Evolutionary conservation across 2,888 invertebrate species (phyloP), one percentile per base, ranked within the genome.

Genomic region (Sialis fuliginosa): DNA sequence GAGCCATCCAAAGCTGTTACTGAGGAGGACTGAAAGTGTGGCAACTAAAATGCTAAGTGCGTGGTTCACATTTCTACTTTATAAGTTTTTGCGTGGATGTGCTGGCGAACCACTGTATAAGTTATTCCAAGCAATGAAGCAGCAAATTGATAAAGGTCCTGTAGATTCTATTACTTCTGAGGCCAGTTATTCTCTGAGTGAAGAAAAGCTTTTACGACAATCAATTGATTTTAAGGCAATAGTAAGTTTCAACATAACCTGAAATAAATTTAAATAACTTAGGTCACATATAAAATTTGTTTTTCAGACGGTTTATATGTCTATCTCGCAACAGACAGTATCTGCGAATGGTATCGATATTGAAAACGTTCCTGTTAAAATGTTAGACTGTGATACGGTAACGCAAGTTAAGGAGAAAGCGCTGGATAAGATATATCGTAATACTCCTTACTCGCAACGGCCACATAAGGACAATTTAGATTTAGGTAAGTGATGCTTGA

Each of bases 1-100:
- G 64, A 91, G 88, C 61, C 93, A 96, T 68, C 95, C 95, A 1
- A 96, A 95, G 63, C 69, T 96, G 51, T 71, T 96, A 55, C 71
- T 96, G 37, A 74, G 96, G 58, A 79, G 92, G 55, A 97, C 96
- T 35, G 98, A 98, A 67, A 96, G 96, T 64, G 96, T 98, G 6
- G 98, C 97, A 22, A 98, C 98, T 64, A 95, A 98, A 71, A 98
- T 98, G 98, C 73, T 98, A 44, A 93, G 96, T 57, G 95, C 97
- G 50, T 98, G 98, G 98, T 98, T 98, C 67, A 96, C 98, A 52
- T 98, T 98, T 71, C 75, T 98, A 51, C 70, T 98, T 58, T 96
- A 96, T 67, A 93, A 95, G 72, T 98, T 97, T 70, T 74, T 98
- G 58, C 83, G 95, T 62, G 96, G 97, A 65, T 95, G 95, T 67